Conservation (phyloP, 2,888 invertebrate genomes). For the Drosophila anceps region DNA sequence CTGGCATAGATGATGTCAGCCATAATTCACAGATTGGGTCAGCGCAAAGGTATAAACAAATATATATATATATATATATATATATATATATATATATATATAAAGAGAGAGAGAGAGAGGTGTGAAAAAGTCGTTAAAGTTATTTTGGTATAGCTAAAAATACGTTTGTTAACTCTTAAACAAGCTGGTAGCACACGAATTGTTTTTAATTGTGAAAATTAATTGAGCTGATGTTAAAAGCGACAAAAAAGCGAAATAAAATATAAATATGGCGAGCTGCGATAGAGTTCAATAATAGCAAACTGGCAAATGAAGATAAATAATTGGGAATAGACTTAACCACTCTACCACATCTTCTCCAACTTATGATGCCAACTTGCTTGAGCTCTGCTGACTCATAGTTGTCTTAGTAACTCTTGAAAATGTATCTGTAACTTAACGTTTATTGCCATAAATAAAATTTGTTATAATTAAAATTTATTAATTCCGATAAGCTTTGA, state of each 20-base stretch:
- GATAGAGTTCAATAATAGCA: not conserved
- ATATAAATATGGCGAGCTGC: not conserved
- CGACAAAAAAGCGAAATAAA: not conserved
- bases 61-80: not conserved
- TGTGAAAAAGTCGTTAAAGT: not conserved
- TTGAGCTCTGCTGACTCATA: too few species aligned
- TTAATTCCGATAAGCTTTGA: not conserved
- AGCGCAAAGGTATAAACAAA: conserved; percentile 5
- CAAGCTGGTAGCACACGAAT: not conserved
- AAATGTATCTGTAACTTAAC: not conserved
- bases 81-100: not conserved
- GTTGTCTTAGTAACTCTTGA: not conserved
- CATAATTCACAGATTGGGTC: conserved; percentile 11
- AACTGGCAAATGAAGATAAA: too few species aligned
- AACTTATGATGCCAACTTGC: too few species aligned
- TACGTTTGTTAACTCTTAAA: conserved; percentile 8
- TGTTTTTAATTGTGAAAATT: conserved; percentile 4
- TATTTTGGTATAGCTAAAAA: conserved; percentile 5
- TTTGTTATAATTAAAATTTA: conserved; percentile 8
- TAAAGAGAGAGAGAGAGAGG: not conserved
- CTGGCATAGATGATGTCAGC: conserved; percentile 45
- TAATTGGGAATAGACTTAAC: too few species aligned
- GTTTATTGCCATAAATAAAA: conserved; percentile 5
- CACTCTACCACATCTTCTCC: too few species aligned
- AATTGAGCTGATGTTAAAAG: not conserved